Evolutionary conservation across 2,888 invertebrate genomes (phyloP).

Genomic region (Pollenia labialis): DNA sequence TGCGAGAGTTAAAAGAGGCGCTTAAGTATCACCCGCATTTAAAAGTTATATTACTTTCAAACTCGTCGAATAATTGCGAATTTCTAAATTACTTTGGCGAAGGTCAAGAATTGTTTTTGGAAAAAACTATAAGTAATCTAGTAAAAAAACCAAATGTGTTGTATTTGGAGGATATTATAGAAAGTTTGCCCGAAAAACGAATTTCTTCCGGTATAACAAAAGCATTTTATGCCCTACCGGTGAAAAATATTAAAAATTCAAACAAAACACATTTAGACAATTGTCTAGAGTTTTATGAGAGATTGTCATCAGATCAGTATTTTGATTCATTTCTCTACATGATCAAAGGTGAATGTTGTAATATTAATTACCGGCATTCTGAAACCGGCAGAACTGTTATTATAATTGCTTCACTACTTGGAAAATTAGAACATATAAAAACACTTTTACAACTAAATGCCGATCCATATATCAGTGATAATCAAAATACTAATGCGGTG

Average conservation of each 20-base stretch:
- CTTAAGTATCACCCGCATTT: slow-evolving; percentile 88
- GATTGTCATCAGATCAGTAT: slow-evolving; percentile 86
- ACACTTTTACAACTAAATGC: slow-evolving; percentile 89
- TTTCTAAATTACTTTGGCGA: slow-evolving; percentile 76
- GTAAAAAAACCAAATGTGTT: slow-evolving; percentile 53
- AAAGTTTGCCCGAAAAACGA: slow-evolving; percentile 58
- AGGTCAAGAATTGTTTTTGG: slow-evolving; percentile 73
- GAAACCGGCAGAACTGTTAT: slow-evolving; percentile 88
- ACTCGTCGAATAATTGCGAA: slow-evolving; percentile 81
- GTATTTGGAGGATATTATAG: slow-evolving; percentile 73
- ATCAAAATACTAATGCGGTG: slow-evolving; percentile 71
- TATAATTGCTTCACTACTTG: slow-evolving; percentile 91
- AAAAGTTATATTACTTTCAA: slow-evolving; percentile 95
- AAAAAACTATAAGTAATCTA: background rate
- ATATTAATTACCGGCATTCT: slow-evolving; percentile 89
- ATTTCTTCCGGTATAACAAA: slow-evolving; percentile 48
- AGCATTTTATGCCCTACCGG: slow-evolving; percentile 58
- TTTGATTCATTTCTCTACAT: slow-evolving; percentile 90
- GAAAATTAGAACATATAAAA: slow-evolving; percentile 87
- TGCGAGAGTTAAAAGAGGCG: slow-evolving; percentile 92
- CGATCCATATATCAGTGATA: slow-evolving; percentile 75
- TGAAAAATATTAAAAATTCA: slow-evolving; percentile 1
- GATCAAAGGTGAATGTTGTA: slow-evolving; percentile 90
- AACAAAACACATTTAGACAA: slow-evolving; percentile 80
- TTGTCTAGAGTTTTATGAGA: slow-evolving; percentile 77